Percentiles rank a stretch among this genome's conserved stretches.
Evolutionary conservation across 2,113 vertebrate genomes (phyloP).

Genomic region (Periophthalmus modestus): DNA sequence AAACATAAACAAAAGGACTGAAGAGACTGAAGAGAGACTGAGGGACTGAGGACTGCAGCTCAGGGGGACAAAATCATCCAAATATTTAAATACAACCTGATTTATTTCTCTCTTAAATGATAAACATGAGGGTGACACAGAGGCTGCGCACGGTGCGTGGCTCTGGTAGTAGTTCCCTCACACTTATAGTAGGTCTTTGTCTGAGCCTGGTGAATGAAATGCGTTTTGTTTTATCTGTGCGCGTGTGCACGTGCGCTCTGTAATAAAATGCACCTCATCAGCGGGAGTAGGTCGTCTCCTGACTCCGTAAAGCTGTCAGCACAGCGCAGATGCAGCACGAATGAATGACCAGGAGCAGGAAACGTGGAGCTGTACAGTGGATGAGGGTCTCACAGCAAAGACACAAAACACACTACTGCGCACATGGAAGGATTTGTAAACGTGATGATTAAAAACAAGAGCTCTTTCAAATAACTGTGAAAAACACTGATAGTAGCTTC

Average conservation of each 20-base stretch:
- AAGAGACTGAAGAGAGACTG: neutral
- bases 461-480: neutral
- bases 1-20: neutral
- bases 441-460: neutral
- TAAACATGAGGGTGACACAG: neutral
- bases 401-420: constrained; percentile 2
- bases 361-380: constrained; percentile 44
- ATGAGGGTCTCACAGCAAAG: neutral
- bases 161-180: constrained; percentile 28
- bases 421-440: neutral
- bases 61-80: neutral
- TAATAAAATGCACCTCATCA: constrained; percentile 65
- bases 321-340: constrained; percentile 76
- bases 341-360: constrained; percentile 40
- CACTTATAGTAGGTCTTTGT: neutral
- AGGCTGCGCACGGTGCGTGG: neutral
- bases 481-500: neutral
- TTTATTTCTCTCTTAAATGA: neutral
- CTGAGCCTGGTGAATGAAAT: constrained; percentile 25
- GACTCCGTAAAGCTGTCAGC: constrained; percentile 74
- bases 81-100: neutral
- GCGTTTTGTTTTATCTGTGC: constrained; percentile 51
- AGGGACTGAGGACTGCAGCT: neutral
- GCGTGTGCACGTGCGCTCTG: constrained; percentile 61
- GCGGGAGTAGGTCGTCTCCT: constrained; percentile 55